Evolutionary conservation across 2,113 vertebrate genomes (phyloP), one percentile per base, ranked within the genome.

Genomic region (Pipra filicauda): DNA sequence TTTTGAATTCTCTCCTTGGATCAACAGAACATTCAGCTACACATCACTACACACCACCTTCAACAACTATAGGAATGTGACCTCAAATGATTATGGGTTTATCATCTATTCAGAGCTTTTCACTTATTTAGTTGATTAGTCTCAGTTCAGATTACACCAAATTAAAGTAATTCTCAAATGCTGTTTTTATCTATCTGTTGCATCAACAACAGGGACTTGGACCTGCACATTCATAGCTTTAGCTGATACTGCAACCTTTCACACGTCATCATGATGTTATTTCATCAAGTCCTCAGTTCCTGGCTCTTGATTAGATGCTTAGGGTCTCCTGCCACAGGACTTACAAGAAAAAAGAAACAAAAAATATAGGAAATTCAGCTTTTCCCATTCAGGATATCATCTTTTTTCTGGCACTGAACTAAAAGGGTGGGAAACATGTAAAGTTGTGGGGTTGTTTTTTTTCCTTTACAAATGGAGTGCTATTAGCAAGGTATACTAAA

Each of bases 271-370:
- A 61, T 80, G 82, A 70, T 67, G 58, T 85, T 82, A 94, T 80
- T 83, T 94, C 85, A 91, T 65, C 62, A 88, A 82, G 58, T 88
- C 77, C 85, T 89, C 91, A 89, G 54, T 73, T 95, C 33, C 44
- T 85, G 77, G 66, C 61, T 91, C 84, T 87, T 73, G 84, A 59
- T 89, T 87, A 93, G 79, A 66, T 76, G 69, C 74, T 86, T 92
- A 91, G 35, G 35, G 23, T 88, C 78, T 93, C 67, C 64, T 93
- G 89, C 30, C 78, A 91, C 23, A 41, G 37, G n/a, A 92, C 70
- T 94, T 96, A n/a, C 5, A 78, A 77, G 19, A 35, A 91, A 76
- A 89, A 46, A 78, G 22, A 15, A 51, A 35, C 67, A 61, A 33
- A 82, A 58, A 70, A 43, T 48, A 78, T 6, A 79, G 58, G 54